Percentiles rank a stretch among this genome's conserved stretches.
Conservation (phyloP, 1,140 invertebrate genomes). For the Drosophila orena region DNA sequence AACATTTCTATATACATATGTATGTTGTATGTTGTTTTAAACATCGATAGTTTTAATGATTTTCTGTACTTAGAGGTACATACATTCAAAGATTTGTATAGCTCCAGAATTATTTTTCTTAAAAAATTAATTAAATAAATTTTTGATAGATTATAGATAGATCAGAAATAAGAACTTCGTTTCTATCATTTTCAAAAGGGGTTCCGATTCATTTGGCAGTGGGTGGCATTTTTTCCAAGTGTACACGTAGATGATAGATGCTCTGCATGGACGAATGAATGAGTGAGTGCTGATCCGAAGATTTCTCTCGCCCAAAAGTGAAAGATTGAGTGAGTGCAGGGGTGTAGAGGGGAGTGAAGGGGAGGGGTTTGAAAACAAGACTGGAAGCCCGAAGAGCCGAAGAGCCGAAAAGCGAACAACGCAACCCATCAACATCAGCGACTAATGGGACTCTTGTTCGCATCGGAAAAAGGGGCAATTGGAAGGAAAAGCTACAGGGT, state of each 20-base stretch:
- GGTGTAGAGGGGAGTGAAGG: not conserved
- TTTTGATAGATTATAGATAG: too few species aligned
- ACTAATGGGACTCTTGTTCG: conserved; percentile 66
- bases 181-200: too few species aligned
- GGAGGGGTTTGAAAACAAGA: conserved; percentile 48
- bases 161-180: too few species aligned
- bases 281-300: conserved; percentile 27
- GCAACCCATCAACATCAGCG: conserved; percentile 72
- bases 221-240: not conserved
- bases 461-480: not conserved
- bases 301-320: conserved; percentile 41
- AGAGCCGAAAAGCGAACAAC: conserved; percentile 28
- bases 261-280: conserved; percentile 21
- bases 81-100: too few species aligned
- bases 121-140: too few species aligned
- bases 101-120: too few species aligned
- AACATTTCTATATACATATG: too few species aligned
- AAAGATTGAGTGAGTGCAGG: conserved; percentile 40
- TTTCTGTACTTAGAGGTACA: too few species aligned
- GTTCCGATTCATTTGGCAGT: too few species aligned
- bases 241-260: conserved; percentile 1
- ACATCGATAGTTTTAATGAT: too few species aligned
- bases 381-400: conserved; percentile 63
- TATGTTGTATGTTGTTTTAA: too few species aligned
- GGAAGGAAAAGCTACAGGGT: not conserved